phyloP scores from a whole-genome alignment of 2,888 invertebrate species.

The Allacma fusca region DNA sequence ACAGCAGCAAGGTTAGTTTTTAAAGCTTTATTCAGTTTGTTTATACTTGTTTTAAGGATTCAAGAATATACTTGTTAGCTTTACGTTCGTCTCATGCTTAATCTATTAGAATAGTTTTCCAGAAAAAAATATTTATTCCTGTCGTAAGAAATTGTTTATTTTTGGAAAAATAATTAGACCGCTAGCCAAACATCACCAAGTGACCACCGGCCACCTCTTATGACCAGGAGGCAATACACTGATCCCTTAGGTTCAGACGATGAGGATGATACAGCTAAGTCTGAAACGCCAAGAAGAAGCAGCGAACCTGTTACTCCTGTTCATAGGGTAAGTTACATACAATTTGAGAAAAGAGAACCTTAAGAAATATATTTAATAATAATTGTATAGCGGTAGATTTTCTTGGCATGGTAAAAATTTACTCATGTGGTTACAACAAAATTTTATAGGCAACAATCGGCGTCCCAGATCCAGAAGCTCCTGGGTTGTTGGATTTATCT shows the following conservation, averaged over 20 bases:
- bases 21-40: background rate
- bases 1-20: conserved; percentile 52
- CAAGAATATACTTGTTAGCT: too few relatives aligned
- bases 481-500: conserved; percentile 62
- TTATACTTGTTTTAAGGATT: too few relatives aligned
- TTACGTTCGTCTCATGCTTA: too few relatives aligned
- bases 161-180: too few relatives aligned
- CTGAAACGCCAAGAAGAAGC: conserved; percentile 48
- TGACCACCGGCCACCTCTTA: conserved; percentile 66
- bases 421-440: background rate
- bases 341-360: too few relatives aligned
- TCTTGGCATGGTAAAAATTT: too few relatives aligned
- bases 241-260: conserved; percentile 93
- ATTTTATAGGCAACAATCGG: conserved; percentile 51
- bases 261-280: conserved; percentile 69
- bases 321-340: conserved; percentile 51
- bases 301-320: conserved; percentile 58
- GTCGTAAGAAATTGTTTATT: too few relatives aligned
- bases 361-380: too few relatives aligned
- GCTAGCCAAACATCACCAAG: conserved; percentile 43
- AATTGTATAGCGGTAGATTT: too few relatives aligned
- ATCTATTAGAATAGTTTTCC: too few relatives aligned
- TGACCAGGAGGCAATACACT: conserved; percentile 84
- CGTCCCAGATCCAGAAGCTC: conserved; percentile 59
- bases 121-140: too few relatives aligned